Evolutionary conservation across 2,888 invertebrate genomes (phyloP).

Genomic region (Trypoxylon attenuatum): DNA sequence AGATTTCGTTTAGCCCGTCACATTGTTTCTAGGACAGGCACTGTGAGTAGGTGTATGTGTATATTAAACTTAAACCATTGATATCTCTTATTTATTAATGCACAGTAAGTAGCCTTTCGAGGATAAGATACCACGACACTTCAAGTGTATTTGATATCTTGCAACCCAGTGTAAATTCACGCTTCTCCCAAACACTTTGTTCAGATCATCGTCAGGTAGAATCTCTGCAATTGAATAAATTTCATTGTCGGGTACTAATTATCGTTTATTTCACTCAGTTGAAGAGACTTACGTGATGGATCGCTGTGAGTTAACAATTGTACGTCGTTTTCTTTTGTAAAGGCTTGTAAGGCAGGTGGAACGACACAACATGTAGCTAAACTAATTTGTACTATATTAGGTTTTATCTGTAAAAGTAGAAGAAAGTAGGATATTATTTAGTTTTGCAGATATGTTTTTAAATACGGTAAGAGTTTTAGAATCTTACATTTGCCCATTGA

Average conservation of each 20-base stretch:
- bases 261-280: too few species aligned
- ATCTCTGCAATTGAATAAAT: conserved; percentile 75
- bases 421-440: conserved; percentile 27
- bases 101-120: conserved; percentile 90
- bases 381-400: conserved; percentile 94
- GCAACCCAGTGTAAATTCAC: conserved; percentile 83
- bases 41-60: background rate
- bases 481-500: conserved; percentile 80
- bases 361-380: conserved; percentile 95
- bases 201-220: conserved; percentile 77
- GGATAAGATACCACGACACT: conserved; percentile 92
- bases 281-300: conserved; percentile 83
- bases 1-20: too few species aligned
- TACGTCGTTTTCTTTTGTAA: conserved; percentile 92
- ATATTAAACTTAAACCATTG: too few species aligned
- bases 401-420: conserved; percentile 80
- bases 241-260: too few species aligned
- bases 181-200: conserved; percentile 77
- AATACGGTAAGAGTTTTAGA: background rate
- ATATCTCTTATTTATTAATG: conserved; percentile 62
- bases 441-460: background rate
- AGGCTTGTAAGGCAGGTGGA: conserved; percentile 91
- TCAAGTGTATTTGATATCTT: conserved; percentile 91
- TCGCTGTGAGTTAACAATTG: conserved; percentile 97
- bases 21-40: too few species aligned